Percentiles rank a stretch among this genome's conserved stretches.
Conservation (phyloP, 2,888 invertebrate species). For the Abrostola triplasia region DNA sequence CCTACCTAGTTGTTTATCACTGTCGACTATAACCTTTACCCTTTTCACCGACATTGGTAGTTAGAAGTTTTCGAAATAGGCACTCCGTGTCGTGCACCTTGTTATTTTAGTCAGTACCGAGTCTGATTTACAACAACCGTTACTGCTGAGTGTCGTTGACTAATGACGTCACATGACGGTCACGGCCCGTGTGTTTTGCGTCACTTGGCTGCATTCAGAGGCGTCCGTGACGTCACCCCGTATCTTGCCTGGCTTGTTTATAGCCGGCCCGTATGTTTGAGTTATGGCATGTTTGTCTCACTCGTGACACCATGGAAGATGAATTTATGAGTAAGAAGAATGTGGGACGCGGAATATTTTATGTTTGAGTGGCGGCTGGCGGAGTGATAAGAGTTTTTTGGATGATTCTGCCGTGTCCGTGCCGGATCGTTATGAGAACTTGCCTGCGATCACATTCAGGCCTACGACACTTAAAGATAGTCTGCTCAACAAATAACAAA, state of each 20-base stretch:
- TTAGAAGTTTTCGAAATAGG: slow-evolving; percentile 46
- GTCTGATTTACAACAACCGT: slow-evolving; percentile 76
- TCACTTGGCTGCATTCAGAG: slow-evolving; percentile 65
- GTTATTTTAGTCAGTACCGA: slow-evolving; percentile 50
- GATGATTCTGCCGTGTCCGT: slow-evolving; percentile 42
- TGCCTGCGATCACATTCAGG: slow-evolving; percentile 6
- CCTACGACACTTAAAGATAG: not conserved
- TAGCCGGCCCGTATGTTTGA: slow-evolving; percentile 71
- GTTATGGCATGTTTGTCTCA: slow-evolving; percentile 73
- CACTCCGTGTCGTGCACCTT: slow-evolving; percentile 40
- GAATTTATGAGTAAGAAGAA: slow-evolving; percentile 69
- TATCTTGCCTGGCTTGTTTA: slow-evolving; percentile 73
- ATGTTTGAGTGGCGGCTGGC: slow-evolving; percentile 53
- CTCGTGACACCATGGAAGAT: slow-evolving; percentile 66
- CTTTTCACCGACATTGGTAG: slow-evolving; percentile 45
- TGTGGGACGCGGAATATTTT: slow-evolving; percentile 59
- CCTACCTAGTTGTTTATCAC: slow-evolving; percentile 48
- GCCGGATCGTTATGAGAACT: slow-evolving; percentile 37
- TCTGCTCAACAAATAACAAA: too few species aligned
- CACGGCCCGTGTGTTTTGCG: slow-evolving; percentile 75
- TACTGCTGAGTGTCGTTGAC: slow-evolving; percentile 76
- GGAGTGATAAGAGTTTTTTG: slow-evolving; percentile 54
- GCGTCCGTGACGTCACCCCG: slow-evolving; percentile 61
- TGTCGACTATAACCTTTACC: slow-evolving; percentile 46
- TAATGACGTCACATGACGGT: slow-evolving; percentile 78